A percentile compares a stretch with the other conserved stretches of the same genome.
These are phyloP conservation scores for Metellina segmentata DNA, from an alignment of 2,888 invertebrate species.

Conservation along the genomic window DNA sequence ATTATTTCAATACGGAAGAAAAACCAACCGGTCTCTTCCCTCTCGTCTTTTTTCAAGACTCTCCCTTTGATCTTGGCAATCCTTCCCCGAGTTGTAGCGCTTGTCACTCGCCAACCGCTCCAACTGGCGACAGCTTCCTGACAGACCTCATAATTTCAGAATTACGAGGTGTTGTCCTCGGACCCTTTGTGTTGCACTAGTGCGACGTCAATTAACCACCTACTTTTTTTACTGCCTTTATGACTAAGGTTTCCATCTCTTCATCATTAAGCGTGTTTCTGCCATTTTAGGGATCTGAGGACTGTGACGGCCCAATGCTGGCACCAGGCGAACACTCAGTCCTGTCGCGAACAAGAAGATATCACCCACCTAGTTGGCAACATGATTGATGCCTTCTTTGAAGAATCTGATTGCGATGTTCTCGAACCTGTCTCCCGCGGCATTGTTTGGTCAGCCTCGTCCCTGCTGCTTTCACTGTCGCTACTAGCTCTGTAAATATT, in stretches of 20 bases:
- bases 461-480: neutral
- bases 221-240: neutral
- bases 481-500: neutral
- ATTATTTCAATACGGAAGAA: no score
- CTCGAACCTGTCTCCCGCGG: neutral
- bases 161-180: no score
- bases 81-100: no score
- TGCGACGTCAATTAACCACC: neutral
- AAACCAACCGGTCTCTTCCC: no score
- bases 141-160: no score
- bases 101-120: no score
- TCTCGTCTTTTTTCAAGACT: no score
- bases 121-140: no score
- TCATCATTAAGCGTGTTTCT: no score
- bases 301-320: neutral
- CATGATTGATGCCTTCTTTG: conserved; percentile 15
- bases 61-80: no score
- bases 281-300: conserved; percentile 1
- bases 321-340: neutral
- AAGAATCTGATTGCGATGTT: conserved; percentile 6
- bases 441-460: neutral
- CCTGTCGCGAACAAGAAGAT: conserved; percentile 41
- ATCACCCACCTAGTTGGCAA: neutral
- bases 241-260: neutral
- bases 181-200: no score